A percentile compares a stretch with the other conserved stretches of the same genome.
Evolutionary conservation across 1,140 invertebrate genomes (phyloP).

Genomic region (Drosophila parvula): DNA sequence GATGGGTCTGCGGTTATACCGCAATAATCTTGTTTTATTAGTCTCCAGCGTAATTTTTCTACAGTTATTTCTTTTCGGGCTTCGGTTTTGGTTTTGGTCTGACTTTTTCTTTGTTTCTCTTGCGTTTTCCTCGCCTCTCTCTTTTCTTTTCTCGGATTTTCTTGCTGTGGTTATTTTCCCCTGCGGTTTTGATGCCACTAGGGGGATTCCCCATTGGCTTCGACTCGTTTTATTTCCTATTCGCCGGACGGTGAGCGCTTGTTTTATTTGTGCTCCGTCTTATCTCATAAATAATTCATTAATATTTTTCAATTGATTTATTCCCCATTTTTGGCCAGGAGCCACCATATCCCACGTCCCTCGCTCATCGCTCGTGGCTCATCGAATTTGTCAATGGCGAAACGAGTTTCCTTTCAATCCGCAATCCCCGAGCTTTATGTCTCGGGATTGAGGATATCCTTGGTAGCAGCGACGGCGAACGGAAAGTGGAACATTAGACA

Average conservation of each 20-base stretch:
- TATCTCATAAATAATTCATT: constrained; percentile 76
- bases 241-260: constrained; percentile 2
- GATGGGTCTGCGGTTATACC: constrained; percentile 67
- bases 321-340: constrained; percentile 45
- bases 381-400: constrained; percentile 60
- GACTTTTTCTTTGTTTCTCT: constrained; percentile 16
- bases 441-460: constrained; percentile 44
- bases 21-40: constrained; percentile 78
- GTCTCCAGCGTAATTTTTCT: constrained; percentile 73
- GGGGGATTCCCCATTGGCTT: constrained; percentile 32
- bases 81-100: constrained; percentile 31
- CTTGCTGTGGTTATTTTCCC: constrained; percentile 40
- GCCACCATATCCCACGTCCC: not conserved
- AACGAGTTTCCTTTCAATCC: constrained; percentile 41
- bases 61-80: constrained; percentile 53
- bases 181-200: constrained; percentile 20
- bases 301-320: constrained; percentile 78
- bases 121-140: constrained; percentile 11
- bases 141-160: not conserved
- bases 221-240: constrained; percentile 25
- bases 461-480: constrained; percentile 5
- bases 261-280: constrained; percentile 31
- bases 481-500: constrained; percentile 55
- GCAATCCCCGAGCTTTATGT: constrained; percentile 23
- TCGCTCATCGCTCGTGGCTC: not conserved